These are phyloP conservation scores for Brachionus sp. DNA, from an alignment of 1,140 invertebrate genomes.

Conservation along the genomic window DNA sequence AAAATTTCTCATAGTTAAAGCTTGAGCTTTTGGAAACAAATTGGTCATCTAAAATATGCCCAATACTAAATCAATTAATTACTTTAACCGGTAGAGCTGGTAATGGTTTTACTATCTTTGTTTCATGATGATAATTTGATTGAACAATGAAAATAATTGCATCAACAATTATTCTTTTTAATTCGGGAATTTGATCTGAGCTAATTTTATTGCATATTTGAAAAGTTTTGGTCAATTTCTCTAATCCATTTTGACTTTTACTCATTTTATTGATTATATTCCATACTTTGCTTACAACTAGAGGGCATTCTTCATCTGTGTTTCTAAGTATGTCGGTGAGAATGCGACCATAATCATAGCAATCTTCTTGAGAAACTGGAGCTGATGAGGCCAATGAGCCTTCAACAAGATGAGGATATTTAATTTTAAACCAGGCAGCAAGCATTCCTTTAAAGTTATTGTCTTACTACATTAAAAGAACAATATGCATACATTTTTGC, in stretches of 20 bases:
- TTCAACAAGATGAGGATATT: conserved; percentile 84
- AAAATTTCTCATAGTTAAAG: background rate
- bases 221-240: background rate
- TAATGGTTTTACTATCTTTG: conserved; percentile 1
- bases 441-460: conserved; percentile 68
- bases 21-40: background rate
- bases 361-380: conserved; percentile 64
- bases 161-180: background rate
- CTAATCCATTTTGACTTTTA: conserved; percentile 46
- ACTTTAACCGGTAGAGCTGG: conserved; percentile 62
- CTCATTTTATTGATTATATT: background rate
- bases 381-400: conserved; percentile 80
- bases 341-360: background rate
- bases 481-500: too few species aligned
- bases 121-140: conserved; percentile 15
- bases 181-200: background rate
- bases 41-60: background rate
- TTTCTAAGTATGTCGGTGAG: background rate
- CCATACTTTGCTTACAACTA: background rate
- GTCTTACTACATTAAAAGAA: too few species aligned
- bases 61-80: conserved; percentile 53
- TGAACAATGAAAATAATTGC: background rate
- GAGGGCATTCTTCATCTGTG: background rate
- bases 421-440: conserved; percentile 87
- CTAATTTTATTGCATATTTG: background rate